Base-by-base conservation (phyloP, 2,113 vertebrate species). In the Oreamnos americanus region DNA sequence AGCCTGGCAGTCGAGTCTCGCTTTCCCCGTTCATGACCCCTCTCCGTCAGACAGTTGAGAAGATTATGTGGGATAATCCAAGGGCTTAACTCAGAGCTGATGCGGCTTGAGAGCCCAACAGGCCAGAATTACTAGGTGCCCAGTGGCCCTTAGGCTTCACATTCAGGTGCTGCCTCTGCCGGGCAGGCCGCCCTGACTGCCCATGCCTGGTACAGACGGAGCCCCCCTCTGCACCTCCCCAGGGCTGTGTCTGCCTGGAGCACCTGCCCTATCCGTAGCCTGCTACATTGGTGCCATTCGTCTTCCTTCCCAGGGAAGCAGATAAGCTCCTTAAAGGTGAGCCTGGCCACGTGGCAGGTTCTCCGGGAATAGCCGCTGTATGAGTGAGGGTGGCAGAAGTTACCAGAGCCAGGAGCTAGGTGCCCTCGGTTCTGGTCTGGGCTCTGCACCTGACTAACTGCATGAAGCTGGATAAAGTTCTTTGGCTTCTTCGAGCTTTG, bases 61-160 rank as follows among this genome's bases (percentile, higher is more conserved):
- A 94, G 45, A 47, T 43, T 2, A 3, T 9, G 3, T 47, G 21
- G 39, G 43, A 8, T 26, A 26, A 33, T 21, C 43, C 36, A 57
- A 39, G 82, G 36, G 23, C 6, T 55, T 43, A 30, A 21, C 47
- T 67, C 57, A 14, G 67, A 78, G 49, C 84, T 36, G 25, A 55
- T 2, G 2, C 2, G 15, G 13, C 0, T 0, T 6, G 39, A n/a
- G 8, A 16, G 9, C 26, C 60, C 87, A 30, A 2, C 1, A 8
- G 51, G 2, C 39, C 12, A 25, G 57, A 81, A 62, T 45, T 13
- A 0, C 43, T 51, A 23, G 58, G 21, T 3, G 5, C 6, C 7
- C 1, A 21, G 51, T 4, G 1, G 14, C 90, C 83, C 7, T 0
- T 2, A 51, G 36, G 45, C 2, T 15, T 16, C 39, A 12, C 3